Evolutionary conservation across 2,888 invertebrate species (phyloP), one percentile per base, ranked within the genome.

Genomic region (Polymixis flavicincta): DNA sequence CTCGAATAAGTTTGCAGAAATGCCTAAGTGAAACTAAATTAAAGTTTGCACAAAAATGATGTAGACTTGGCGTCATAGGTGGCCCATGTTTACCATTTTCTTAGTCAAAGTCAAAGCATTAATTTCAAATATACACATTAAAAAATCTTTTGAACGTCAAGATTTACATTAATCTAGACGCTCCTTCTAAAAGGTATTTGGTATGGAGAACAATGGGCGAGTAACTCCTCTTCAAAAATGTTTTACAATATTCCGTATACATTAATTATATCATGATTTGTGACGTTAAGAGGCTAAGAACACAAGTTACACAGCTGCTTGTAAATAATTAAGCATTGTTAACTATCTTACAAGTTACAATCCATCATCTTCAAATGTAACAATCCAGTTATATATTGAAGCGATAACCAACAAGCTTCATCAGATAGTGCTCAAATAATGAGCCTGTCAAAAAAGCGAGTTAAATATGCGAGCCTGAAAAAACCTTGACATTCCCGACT

Each of bases 291-390:
- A 76, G 59, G 59, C 14, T 54, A 45, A 25, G 28, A 25, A 65
- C 32, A 65, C 17, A 11, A 11, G 42, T 50, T 25, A 64, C 19
- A 59, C 22, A 32, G 37, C 7, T 42, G 19, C 50, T 67, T 28
- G 19, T 37, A 67, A 54, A 32, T 76, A 76, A 76, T 60, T n/a
- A 55, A 42, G 2, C 14, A 37, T n/a, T 55, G 28, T 50, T 54
- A 68, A 22, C 61, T 55, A n/a, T 61, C 17, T 54, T 7, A 48
- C 14, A 37, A 50, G 28, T 32, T 22, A 25, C 42, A 7, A 76
- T 76, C 69, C 48, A 76, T 76, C 76, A 76, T 69, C 37, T 42
- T 76, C 76, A 76, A 76, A 76, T 61, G n/a, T n/a, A 48, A 76
- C 45, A 60, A n/a, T 14, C 13, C 22, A 0, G 17, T 42, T 54